Evolutionary conservation across 2,113 vertebrate genomes (phyloP), one percentile per base, ranked within the genome.

Genomic region (Alligator sinensis): DNA sequence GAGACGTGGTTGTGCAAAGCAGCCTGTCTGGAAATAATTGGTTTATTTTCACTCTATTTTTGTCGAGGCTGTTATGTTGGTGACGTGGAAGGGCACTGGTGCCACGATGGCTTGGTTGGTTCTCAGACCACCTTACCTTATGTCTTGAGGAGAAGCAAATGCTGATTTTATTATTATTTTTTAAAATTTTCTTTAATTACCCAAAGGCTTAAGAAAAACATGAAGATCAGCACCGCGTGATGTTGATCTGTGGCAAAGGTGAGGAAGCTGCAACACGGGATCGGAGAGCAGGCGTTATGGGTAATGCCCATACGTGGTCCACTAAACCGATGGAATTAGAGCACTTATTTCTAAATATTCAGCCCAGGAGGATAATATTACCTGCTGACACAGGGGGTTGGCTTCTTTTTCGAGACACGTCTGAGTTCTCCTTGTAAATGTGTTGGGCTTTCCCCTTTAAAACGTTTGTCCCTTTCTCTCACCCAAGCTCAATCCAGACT

Each of bases 161-260:
- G 57, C 34, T 60, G 0, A 24, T 30, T 62, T 62, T 25, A 62
- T 62, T 25, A 2, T 60, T 54, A 47, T 7, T 21, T 70, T 58
- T 62, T 38, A 2, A 24, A n/a, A 28, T 11, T 10, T 14, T 38
- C 22, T 55, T 54, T 3, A 11, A 5, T 9, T 5, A 10, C 22
- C 7, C 1, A 3, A 21, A 28, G 55, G 66, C 1, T 47, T 25
- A 21, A 25, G 4, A 7, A 38, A 38, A 24, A 19, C 22, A 0
- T 1, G 0, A 3, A 19, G 66, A 27, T 15, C 0, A 10, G 9
- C 17, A 5, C 19, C 1, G 6, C 0, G 1, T 0, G 3, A 8
- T 3, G 30, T 0, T 47, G 80, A 21, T 54, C 27, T 2, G 2
- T 30, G 80, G 75, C 66, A 3, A 14, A 75, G 0, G 5, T 62